Evolutionary conservation across 2,888 invertebrate genomes (phyloP).

Genomic region (Eristalis tenax): DNA sequence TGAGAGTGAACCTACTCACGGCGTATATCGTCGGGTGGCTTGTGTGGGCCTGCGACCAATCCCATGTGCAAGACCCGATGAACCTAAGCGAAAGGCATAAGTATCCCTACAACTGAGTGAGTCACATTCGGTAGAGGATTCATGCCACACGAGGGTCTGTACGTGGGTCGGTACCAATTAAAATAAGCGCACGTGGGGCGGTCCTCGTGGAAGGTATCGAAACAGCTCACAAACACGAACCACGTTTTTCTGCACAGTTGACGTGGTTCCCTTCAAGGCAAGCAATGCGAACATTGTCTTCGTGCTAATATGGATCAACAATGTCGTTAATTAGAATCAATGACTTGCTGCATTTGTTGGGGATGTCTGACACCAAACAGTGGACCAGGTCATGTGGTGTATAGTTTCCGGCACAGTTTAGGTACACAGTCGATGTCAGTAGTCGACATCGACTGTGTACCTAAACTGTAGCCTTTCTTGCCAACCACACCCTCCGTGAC

Average conservation of each 20-base stretch:
- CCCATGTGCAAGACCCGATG: neutral
- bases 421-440: too few species aligned
- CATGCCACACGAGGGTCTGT: constrained; percentile 27
- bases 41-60: neutral
- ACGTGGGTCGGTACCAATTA: constrained; percentile 44
- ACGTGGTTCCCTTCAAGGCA: neutral
- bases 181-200: neutral
- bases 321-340: neutral
- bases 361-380: too few species aligned
- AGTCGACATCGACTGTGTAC: too few species aligned
- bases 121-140: constrained; percentile 28
- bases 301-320: neutral
- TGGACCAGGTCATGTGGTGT: too few species aligned
- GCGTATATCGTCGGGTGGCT: too few species aligned
- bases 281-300: neutral
- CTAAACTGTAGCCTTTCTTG: too few species aligned
- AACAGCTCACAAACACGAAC: neutral
- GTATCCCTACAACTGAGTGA: neutral
- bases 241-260: neutral
- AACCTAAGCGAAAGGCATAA: constrained; percentile 12
- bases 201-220: neutral
- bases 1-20: too few species aligned
- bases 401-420: too few species aligned
- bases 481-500: too few species aligned
- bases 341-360: neutral